Evolutionary conservation across 1,140 invertebrate species (phyloP).

Genomic region (Hermatobates lingyangjiaoensis): DNA sequence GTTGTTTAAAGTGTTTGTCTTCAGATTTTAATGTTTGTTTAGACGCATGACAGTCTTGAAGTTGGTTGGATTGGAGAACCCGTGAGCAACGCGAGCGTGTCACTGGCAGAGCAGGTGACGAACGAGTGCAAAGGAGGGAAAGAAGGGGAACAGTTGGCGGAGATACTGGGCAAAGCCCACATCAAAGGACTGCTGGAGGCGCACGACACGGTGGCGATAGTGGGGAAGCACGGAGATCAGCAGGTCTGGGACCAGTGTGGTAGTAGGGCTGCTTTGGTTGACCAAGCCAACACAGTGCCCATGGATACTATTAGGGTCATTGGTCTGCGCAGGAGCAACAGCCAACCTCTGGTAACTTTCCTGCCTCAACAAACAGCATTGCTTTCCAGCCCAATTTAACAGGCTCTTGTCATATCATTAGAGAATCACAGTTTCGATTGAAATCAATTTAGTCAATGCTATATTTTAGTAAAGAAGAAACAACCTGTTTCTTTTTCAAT

Average conservation of each 20-base stretch:
- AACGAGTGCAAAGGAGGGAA: conserved; percentile 24
- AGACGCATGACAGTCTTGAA: conserved; percentile 32
- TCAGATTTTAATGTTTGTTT: conserved; percentile 12
- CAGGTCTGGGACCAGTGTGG: conserved; percentile 8
- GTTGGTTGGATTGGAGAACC: conserved; percentile 25
- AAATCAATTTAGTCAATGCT: too few relatives aligned
- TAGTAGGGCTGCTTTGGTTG: conserved; percentile 30
- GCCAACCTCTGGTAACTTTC: conserved; percentile 62
- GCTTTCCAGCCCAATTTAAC: too few relatives aligned
- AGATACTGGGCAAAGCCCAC: conserved; percentile 28
- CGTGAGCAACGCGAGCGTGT: conserved; percentile 23
- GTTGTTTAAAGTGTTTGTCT: background rate
- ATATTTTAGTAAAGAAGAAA: too few relatives aligned
- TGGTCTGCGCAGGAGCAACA: conserved; percentile 65
- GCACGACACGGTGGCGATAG: conserved; percentile 17
- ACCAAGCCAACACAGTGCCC: conserved; percentile 40
- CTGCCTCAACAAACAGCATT: too few relatives aligned
- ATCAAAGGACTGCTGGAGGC: conserved; percentile 23
- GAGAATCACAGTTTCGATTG: too few relatives aligned
- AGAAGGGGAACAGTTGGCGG: conserved; percentile 27
- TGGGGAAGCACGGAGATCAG: conserved; percentile 4
- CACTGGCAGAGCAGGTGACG: conserved; percentile 23
- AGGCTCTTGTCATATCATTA: too few relatives aligned
- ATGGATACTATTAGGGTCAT: conserved; percentile 72
- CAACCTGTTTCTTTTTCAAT: too few relatives aligned